phyloP scores from a whole-genome alignment of 2,797 vertebrate species.

The Molossus alvarezi region DNA sequence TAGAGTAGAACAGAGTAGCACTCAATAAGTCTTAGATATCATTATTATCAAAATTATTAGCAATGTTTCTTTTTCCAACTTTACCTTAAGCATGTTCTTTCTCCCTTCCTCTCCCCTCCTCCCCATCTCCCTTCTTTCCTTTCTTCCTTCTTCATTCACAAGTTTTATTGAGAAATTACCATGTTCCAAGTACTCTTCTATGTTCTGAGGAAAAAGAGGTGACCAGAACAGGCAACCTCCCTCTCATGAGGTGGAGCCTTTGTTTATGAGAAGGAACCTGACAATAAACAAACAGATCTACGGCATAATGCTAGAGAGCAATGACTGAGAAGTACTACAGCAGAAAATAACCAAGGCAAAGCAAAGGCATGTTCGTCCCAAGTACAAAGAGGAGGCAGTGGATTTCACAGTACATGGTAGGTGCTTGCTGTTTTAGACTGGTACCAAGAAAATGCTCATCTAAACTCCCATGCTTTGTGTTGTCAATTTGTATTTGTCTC shows the following conservation, averaged over 20 bases:
- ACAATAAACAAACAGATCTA: background rate
- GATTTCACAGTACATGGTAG: background rate
- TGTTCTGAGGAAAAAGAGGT: background rate
- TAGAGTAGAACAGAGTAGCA: background rate
- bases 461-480: background rate
- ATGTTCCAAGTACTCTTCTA: background rate
- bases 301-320: background rate
- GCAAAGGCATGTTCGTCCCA: background rate
- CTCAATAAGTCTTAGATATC: constrained; percentile 1
- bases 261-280: background rate
- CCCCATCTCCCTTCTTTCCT: background rate
- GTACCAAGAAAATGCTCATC: background rate
- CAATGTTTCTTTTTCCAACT: background rate
- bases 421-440: background rate
- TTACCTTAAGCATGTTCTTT: background rate
- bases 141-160: background rate
- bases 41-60: constrained; percentile 7
- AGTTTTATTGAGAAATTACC: background rate
- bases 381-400: background rate
- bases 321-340: too few species aligned
- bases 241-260: background rate
- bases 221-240: background rate
- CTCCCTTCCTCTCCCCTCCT: background rate
- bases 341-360: background rate
- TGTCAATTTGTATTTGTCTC: background rate